Percentiles rank a stretch among this genome's conserved stretches.
Evolutionary conservation across 2,888 invertebrate genomes (phyloP).

Genomic region (Acrobasis suavella): DNA sequence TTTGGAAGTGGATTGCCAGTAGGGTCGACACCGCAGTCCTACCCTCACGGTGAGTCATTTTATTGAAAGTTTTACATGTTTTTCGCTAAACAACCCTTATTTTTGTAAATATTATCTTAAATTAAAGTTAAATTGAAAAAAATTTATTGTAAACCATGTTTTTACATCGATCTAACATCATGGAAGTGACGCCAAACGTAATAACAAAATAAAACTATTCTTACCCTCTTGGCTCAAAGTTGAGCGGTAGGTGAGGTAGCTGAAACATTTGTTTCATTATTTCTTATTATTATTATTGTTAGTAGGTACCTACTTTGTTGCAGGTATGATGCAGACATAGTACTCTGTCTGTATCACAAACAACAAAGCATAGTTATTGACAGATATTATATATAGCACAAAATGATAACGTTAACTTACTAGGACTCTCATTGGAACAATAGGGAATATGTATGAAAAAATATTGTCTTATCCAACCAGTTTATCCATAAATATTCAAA

Average conservation of each 20-base stretch:
- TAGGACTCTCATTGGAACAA: too few relatives aligned
- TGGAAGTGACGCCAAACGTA: background rate
- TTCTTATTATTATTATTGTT: too few relatives aligned
- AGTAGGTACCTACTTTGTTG: too few relatives aligned
- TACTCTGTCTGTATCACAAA: too few relatives aligned
- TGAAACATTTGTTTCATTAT: too few relatives aligned
- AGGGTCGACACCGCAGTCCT: constrained; percentile 71
- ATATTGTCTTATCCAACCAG: too few relatives aligned
- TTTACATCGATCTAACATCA: background rate
- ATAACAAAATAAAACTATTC: background rate
- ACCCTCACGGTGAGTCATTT: constrained; percentile 76
- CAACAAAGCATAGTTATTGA: too few relatives aligned
- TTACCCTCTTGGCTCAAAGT: background rate
- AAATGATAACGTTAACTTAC: too few relatives aligned
- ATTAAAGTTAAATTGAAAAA: background rate
- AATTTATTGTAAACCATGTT: background rate
- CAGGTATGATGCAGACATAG: too few relatives aligned
- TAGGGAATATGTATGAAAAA: too few relatives aligned
- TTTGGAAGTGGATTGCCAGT: constrained; percentile 72
- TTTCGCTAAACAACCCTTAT: constrained; percentile 37
- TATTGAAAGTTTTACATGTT: constrained; percentile 48
- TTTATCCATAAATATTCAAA: too few relatives aligned
- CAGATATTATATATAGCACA: too few relatives aligned
- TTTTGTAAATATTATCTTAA: background rate
- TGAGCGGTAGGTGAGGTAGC: background rate